These are phyloP conservation scores for Ptilodon capucinus DNA, from an alignment of 2,888 invertebrate species.

Conservation along the genomic window DNA sequence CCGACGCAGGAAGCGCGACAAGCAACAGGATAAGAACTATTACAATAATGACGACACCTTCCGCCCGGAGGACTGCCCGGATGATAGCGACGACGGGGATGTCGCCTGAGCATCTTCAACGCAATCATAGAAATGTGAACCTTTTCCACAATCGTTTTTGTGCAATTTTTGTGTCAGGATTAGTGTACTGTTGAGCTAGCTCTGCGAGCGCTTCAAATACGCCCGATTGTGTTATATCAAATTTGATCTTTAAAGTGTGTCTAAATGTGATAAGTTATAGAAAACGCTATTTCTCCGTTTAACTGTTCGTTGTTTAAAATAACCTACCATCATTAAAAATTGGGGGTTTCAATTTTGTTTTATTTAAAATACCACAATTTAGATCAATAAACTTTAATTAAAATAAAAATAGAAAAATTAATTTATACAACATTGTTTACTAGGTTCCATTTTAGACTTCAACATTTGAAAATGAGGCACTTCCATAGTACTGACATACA, in stretches of 20 bases:
- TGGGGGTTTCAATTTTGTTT: neutral
- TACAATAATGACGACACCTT: slow-evolving; percentile 66
- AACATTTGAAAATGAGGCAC: slow-evolving; percentile 19
- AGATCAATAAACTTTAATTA: slow-evolving; percentile 59
- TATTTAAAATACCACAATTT: slow-evolving; percentile 8
- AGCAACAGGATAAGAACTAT: slow-evolving; percentile 31
- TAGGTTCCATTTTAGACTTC: slow-evolving; percentile 21
- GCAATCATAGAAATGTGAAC: too few species aligned
- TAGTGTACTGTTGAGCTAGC: too few species aligned
- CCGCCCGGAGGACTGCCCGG: slow-evolving; percentile 63
- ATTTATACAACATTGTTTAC: slow-evolving; percentile 61
- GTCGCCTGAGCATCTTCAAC: slow-evolving; percentile 13
- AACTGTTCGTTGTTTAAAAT: too few species aligned
- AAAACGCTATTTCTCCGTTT: too few species aligned
- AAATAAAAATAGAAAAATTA: slow-evolving; percentile 62
- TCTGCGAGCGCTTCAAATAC: too few species aligned
- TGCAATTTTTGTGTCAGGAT: too few species aligned
- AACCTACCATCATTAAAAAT: too few species aligned
- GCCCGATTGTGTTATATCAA: too few species aligned
- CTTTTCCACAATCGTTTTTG: too few species aligned
- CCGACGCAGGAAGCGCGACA: slow-evolving; percentile 30
- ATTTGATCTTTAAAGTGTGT: too few species aligned
- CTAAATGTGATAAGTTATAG: too few species aligned
- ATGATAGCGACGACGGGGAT: slow-evolving; percentile 48
- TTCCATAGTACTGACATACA: neutral